Evolutionary conservation across 1,140 invertebrate species (phyloP), one percentile per base, ranked within the genome.

Genomic region (Halyomorpha halys): DNA sequence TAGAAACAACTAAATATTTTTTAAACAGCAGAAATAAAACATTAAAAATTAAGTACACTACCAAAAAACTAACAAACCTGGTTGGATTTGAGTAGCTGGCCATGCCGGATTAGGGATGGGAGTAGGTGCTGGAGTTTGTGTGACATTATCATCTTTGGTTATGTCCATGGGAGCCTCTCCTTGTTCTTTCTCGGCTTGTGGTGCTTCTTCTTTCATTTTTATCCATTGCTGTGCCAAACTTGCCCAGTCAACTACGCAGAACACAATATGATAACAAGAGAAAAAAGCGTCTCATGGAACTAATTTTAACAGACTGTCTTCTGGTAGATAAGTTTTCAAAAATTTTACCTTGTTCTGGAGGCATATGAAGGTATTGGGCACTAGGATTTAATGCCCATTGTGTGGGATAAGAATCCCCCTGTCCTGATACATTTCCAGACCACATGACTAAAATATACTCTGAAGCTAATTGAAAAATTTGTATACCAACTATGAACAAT

Each of bases 141-240:
- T 16, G 8, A 59, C 14, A 18, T 30, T 60, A n/a, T 83, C 82
- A n/a, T 83, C 82, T 67, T 84, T 84, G 21, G 78, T 80, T 71
- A 91, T 84, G 69, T 91, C 89, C 89, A 91, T 91, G 14, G 87
- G 86, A 14, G 86, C 89, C 76, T 90, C 89, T 6, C 87, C 87
- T 73, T 85, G 86, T 47, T 66, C 68, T 65, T 65, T 65, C 56
- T 62, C 62, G 0, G 15, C 25, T 15, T 59, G 53, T 30, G 62
- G 66, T 44, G 60, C 30, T 23, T 44, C 80, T 73, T 94, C 91
- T 72, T 94, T 94, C 90, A 96, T 95, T 72, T 90, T 88, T 67
- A 97, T 97, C 94, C 94, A 97, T 82, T 97, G 93, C 72, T 97
- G 94, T 18, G 94, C 94, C 68, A 97, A 76, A 62, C 89, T 85